Base-by-base conservation (phyloP, 2,888 invertebrate species). In the Acleris laterana region DNA sequence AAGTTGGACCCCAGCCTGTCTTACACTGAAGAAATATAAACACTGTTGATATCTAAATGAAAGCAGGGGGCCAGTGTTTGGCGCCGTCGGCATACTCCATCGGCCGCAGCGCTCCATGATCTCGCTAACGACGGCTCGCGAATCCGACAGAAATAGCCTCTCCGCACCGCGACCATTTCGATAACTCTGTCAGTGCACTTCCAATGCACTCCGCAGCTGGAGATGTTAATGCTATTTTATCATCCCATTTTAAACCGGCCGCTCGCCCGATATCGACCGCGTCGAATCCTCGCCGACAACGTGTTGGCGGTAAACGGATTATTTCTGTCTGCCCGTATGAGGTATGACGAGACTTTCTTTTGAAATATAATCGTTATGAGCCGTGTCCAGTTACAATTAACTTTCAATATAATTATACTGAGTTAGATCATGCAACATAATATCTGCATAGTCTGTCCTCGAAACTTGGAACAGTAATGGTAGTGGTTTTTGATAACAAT, bases 91-190 rank as follows among this genome's bases (percentile, higher is more conserved):
- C 69, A 74, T 65, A 68, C 77, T 73, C 77, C 69, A 74, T 65
- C 69, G 77, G 74, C 77, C 78, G 74, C 82, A 84, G 84, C 82
- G 79, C 4, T 38, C 78, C 75, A 76, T 76, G 77, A 74, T 82
- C 38, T 38, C 80, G 80, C 79, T 80, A 84, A 87, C 81, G 84
- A 84, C 80, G 77, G 72, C 88, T 89, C 84, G 90, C 90, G 77
- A 91, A 92, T 87, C 77, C 79, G 81, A 82, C 90, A 84, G 83
- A 88, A 91, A 93, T 93, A 92, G 79, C 85, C 82, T 80, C 84
- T 87, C 88, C 86, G 78, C 87, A 73, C 80, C 72, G 79, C 77
- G 78, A 75, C 76, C 76, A 76, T 76, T 74, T 71, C 77, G 85
- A 86, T 89, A 89, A 89, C 87, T 89, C 87, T 83, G 90, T 90